Evolutionary conservation across 1,140 invertebrate species (phyloP).

Genomic region (Choristoneura fumiferana): DNA sequence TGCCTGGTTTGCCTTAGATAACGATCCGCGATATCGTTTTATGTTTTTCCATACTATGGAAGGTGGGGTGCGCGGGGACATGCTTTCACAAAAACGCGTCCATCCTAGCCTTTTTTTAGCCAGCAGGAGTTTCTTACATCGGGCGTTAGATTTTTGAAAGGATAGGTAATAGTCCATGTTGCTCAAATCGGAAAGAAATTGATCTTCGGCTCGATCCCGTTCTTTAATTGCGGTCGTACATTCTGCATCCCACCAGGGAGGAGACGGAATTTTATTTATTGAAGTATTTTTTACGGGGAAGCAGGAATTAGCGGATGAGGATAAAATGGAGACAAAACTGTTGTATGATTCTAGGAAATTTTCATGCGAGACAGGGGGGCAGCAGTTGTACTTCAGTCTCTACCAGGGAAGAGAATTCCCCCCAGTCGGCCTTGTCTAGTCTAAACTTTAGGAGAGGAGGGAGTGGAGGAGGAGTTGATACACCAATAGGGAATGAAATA

Average conservation of each 20-base stretch:
- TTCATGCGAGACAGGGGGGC: slow-evolving; percentile 17
- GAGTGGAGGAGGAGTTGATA: neutral
- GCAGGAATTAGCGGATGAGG: slow-evolving; percentile 5
- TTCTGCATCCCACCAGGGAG: slow-evolving; percentile 32
- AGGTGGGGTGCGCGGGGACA: slow-evolving; percentile 1
- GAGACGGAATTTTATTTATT: slow-evolving; percentile 15
- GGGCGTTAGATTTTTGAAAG: neutral
- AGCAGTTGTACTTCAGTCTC: neutral
- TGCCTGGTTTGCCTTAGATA: neutral
- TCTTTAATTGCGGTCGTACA: slow-evolving; percentile 21
- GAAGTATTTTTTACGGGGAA: slow-evolving; percentile 23
- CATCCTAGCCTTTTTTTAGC: slow-evolving; percentile 16
- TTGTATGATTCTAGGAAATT: slow-evolving; percentile 23
- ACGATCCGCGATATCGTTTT: neutral
- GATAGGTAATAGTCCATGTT: neutral
- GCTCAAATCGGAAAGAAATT: neutral
- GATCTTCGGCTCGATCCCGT: slow-evolving; percentile 13
- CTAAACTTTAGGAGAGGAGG: neutral
- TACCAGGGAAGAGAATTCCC: neutral
- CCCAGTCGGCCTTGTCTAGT: neutral
- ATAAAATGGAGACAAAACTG: slow-evolving; percentile 30
- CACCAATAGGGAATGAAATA: neutral
- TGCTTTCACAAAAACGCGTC: slow-evolving; percentile 4
- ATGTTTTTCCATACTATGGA: slow-evolving; percentile 17
- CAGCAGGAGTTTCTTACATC: too few species aligned